Evolutionary conservation across 2,797 vertebrate species (phyloP).

Genomic region (Semaprochilodus insignis): DNA sequence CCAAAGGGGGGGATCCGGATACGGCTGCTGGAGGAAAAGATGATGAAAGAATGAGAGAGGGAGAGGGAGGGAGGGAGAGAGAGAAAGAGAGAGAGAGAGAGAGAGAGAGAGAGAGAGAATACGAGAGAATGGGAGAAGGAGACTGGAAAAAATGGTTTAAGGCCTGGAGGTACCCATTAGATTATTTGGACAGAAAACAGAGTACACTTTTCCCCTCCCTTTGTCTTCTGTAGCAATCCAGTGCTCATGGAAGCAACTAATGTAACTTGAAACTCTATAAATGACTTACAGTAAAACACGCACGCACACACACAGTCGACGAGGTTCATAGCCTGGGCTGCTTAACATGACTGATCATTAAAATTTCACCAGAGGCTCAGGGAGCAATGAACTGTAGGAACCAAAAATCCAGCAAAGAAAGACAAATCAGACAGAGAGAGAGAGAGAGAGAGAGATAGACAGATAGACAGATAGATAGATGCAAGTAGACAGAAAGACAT

Average conservation of each 20-base stretch:
- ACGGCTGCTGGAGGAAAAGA: background rate
- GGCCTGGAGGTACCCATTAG: background rate
- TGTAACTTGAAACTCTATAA: constrained; percentile 2
- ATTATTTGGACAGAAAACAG: constrained; percentile 15
- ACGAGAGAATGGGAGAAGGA: no score
- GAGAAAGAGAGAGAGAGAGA: no score
- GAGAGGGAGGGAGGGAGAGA: background rate
- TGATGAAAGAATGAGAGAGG: background rate
- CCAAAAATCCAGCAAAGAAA: background rate
- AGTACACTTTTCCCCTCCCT: background rate
- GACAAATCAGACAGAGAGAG: background rate
- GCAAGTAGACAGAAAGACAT: no score
- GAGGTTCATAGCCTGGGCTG: constrained; percentile 1
- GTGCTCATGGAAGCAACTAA: background rate
- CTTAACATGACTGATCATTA: constrained; percentile 52
- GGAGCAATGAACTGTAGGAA: constrained; percentile 26
- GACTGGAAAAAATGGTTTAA: background rate
- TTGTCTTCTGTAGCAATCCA: background rate
- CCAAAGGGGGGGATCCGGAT: background rate
- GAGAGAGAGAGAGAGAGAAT: no score
- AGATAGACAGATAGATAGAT: no score
- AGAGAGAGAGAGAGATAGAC: background rate
- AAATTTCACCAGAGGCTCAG: constrained; percentile 53
- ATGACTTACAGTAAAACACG: constrained; percentile 15
- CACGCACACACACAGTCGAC: constrained; percentile 18